Evolutionary conservation across 2,113 vertebrate species (phyloP), one percentile per base, ranked within the genome.

Genomic region (Myodes glareolus): DNA sequence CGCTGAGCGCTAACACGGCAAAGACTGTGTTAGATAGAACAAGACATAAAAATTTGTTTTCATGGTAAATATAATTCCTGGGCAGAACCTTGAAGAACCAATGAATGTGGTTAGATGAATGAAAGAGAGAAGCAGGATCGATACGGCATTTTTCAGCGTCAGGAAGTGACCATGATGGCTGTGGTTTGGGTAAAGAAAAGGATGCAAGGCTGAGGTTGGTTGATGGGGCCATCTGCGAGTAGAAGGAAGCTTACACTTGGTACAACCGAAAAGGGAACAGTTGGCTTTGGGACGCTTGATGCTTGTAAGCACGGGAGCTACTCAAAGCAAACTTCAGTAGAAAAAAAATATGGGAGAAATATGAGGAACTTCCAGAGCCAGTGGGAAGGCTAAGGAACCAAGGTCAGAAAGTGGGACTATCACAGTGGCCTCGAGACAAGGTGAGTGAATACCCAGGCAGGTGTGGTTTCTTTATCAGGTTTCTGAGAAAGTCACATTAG

Each of bases 121-220:
- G 58, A 45, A 65, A 31, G 58, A 65, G 61, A 8, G 7, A 77
- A 16, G 90, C n/a, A 63, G 61, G n/a, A 42, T 1, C 42, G 23
- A 88, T 7, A 6, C 10, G 39, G 31, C 31, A 72, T 76, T 86
- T 94, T 94, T 85, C 77, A 78, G 58, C 70, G 13, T 92, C 31
- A 84, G 55, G 70, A 84, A 67, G 36, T 93, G 7, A 63, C n/a
- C 65, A 16, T 52, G 72, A 17, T 92, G n/a, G 4, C 77, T 76
- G 39, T 90, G 78, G 52, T 58, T 88, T 90, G 88, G 61, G 42
- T 72, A 42, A 94, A 68, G 81, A 39, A 84, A 93, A 75, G 39
- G 58, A 85, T 72, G 72, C 27, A 91, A 95, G 45, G 3, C 58
- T 85, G 16, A 17, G 50, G 8, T 29, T 17, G n/a, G 81, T 75